Conservation (phyloP, 30 jellyfish, hydroid and myxozoan species). For the Aurelia coerulea region DNA sequence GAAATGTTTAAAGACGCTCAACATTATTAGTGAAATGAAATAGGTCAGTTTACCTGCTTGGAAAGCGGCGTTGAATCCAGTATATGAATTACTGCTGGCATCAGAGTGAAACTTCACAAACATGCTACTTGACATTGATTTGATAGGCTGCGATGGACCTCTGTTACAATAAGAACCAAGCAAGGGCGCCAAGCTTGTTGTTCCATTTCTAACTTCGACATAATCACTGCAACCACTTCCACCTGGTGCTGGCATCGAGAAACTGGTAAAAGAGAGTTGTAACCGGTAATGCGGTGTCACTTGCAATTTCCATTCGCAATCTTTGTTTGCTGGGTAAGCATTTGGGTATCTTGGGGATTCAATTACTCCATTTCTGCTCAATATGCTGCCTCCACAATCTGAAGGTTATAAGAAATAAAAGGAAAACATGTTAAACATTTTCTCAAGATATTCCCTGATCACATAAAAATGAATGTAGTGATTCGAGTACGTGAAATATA, state of each 20-base stretch:
- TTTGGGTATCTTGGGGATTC: conserved; percentile 80
- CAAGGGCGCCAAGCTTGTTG: conserved; percentile 24
- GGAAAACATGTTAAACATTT: no score
- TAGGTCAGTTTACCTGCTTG: conserved; percentile 32
- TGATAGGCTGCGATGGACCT: conserved; percentile 25
- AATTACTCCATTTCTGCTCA: conserved; percentile 72
- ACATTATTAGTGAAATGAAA: background rate
- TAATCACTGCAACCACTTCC: conserved; percentile 66
- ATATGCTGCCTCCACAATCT: conserved; percentile 90
- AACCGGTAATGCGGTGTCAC: conserved; percentile 66
- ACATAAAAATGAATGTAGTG: no score
- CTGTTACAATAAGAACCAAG: conserved; percentile 54
- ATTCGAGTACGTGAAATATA: no score
- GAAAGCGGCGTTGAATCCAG: conserved; percentile 63
- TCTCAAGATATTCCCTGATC: no score
- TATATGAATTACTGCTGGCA: conserved; percentile 42
- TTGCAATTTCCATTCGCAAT: conserved; percentile 76
- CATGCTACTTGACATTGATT: conserved; percentile 38
- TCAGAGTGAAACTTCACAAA: conserved; percentile 66
- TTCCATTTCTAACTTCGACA: conserved; percentile 72
- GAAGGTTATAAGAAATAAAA: background rate
- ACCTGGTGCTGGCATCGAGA: conserved; percentile 73
- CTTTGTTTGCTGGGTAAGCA: conserved; percentile 74
- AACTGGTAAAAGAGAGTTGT: conserved; percentile 42
- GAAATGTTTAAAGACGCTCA: background rate